Evolutionary conservation across 2,888 invertebrate species (phyloP).

Genomic region (Brachyptera risi): DNA sequence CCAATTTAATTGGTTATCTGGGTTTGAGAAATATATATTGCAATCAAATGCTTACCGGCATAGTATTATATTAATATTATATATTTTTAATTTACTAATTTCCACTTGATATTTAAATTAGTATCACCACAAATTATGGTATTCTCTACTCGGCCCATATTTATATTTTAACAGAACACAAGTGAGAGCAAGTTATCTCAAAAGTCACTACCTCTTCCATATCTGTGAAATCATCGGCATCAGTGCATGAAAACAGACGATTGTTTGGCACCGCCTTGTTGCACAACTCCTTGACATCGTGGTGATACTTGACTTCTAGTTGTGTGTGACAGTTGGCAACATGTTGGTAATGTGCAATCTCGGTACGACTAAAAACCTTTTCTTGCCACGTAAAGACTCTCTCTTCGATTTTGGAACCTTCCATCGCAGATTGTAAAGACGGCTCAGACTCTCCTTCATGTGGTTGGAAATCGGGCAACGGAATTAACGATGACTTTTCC

Average conservation of each 20-base stretch:
- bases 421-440: slow-evolving; percentile 17
- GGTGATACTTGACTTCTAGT: slow-evolving; percentile 55
- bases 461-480: slow-evolving; percentile 26
- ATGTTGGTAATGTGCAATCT: slow-evolving; percentile 50
- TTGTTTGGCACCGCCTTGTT: slow-evolving; percentile 29
- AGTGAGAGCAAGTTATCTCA: too few species aligned
- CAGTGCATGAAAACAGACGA: slow-evolving; percentile 55
- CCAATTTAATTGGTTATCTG: too few species aligned
- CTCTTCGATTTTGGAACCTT: slow-evolving; percentile 38
- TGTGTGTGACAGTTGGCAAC: slow-evolving; percentile 59
- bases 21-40: too few species aligned
- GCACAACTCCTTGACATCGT: slow-evolving; percentile 43
- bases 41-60: too few species aligned
- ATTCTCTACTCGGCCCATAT: too few species aligned
- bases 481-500: slow-evolving; percentile 30
- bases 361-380: slow-evolving; percentile 60
- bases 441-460: too few species aligned
- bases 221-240: slow-evolving; percentile 50
- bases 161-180: slow-evolving; percentile 37
- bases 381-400: slow-evolving; percentile 64
- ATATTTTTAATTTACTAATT: too few species aligned
- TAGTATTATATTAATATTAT: too few species aligned
- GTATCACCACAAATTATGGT: too few species aligned
- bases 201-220: slow-evolving; percentile 40
- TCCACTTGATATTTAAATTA: too few species aligned